Percentiles rank a stretch among this genome's conserved stretches.
Conservation (phyloP, 2,888 invertebrate species). For the Bhutanitis thaidina region DNA sequence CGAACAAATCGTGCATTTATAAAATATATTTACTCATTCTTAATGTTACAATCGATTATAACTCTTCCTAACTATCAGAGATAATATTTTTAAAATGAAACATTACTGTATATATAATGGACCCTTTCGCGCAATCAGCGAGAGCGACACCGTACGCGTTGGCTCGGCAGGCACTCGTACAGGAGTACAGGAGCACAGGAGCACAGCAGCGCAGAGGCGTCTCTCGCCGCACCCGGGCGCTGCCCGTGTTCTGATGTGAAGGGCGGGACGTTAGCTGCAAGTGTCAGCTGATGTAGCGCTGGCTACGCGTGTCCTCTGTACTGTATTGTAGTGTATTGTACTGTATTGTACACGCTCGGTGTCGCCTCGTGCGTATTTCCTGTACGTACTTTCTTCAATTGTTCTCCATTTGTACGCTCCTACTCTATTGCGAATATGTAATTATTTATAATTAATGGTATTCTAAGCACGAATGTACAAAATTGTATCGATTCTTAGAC, state of each 20-base stretch:
- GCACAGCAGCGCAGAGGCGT: constrained; percentile 31
- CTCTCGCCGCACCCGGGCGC: not conserved
- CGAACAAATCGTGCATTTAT: not conserved
- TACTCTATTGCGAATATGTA: not conserved
- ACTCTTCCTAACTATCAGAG: constrained; percentile 36
- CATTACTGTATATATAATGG: constrained; percentile 5
- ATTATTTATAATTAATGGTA: constrained; percentile 1
- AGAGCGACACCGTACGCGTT: constrained; percentile 17
- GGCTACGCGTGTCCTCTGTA: not conserved
- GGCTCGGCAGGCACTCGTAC: constrained; percentile 40
- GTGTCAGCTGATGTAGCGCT: not conserved
- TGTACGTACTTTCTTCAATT: not conserved
- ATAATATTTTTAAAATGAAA: constrained; percentile 46
- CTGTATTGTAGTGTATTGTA: not conserved
- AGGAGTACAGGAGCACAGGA: too few relatives aligned
- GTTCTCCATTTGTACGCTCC: not conserved
- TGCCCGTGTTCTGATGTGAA: not conserved
- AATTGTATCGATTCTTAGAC: constrained; percentile 27
- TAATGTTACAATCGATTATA: constrained; percentile 4
- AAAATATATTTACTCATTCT: constrained; percentile 3
- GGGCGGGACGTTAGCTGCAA: not conserved
- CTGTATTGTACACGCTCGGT: not conserved
- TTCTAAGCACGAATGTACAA: constrained; percentile 34
- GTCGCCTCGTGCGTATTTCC: not conserved
- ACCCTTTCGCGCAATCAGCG: not conserved